Conservation (phyloP, 2,888 invertebrate genomes). For the Ernsta delagoae region DNA sequence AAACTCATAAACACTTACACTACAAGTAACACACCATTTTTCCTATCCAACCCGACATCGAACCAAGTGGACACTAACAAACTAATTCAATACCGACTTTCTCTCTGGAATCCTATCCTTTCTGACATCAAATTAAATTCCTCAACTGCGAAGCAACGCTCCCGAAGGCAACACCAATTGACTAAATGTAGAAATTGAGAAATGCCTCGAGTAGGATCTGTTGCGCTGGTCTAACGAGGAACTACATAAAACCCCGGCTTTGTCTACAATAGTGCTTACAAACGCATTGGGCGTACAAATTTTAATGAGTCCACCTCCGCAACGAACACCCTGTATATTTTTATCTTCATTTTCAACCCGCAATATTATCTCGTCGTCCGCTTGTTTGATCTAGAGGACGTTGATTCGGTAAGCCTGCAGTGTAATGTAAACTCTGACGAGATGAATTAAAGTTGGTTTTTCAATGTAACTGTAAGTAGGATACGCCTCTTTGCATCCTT, state of each 20-base stretch:
- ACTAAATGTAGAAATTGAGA: constrained; percentile 37
- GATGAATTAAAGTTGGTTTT: constrained; percentile 28
- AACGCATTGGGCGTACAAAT: constrained; percentile 67
- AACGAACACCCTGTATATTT: constrained; percentile 45
- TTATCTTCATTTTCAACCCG: constrained; percentile 40
- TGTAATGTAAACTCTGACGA: constrained; percentile 34
- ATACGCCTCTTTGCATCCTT: constrained; percentile 28
- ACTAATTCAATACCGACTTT: background rate
- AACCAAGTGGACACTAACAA: background rate
- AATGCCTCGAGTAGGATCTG: constrained; percentile 32
- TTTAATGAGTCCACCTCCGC: constrained; percentile 71
- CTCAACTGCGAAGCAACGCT: background rate
- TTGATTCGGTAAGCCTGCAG: constrained; percentile 30
- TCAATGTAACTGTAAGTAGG: constrained; percentile 4
- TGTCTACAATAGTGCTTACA: constrained; percentile 59
- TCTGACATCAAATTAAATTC: constrained; percentile 14
- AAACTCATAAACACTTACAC: background rate
- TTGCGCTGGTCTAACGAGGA: constrained; percentile 36
- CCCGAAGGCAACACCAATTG: constrained; percentile 21
- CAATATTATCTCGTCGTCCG: constrained; percentile 33
- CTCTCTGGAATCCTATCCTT: background rate
- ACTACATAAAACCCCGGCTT: constrained; percentile 42
- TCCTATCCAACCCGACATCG: background rate
- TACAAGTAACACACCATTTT: background rate
- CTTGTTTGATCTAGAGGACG: constrained; percentile 29